These are phyloP conservation scores for Lacanobia wlatinum DNA, from an alignment of 2,888 invertebrate genomes.

Conservation along the genomic window DNA sequence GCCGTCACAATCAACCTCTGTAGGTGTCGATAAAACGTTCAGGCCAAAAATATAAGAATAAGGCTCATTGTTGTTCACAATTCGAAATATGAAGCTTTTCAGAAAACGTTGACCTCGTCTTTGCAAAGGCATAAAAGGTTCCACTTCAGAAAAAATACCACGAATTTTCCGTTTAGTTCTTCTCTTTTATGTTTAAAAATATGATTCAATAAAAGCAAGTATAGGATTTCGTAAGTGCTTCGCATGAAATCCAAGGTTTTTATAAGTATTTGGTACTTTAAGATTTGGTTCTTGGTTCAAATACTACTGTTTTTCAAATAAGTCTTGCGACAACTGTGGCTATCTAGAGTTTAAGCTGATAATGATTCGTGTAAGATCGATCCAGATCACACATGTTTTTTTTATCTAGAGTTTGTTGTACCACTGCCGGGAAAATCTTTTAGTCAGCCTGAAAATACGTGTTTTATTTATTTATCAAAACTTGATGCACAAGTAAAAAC, in stretches of 20 bases:
- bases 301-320: neutral
- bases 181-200: conserved; percentile 42
- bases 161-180: conserved; percentile 28
- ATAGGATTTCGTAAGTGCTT: conserved; percentile 19
- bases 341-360: too few relatives aligned
- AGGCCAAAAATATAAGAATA: conserved; percentile 34
- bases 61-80: conserved; percentile 27
- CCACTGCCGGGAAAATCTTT: too few relatives aligned
- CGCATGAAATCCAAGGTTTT: conserved; percentile 4
- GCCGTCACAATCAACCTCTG: conserved; percentile 23
- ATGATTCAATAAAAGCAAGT: conserved; percentile 37
- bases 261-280: conserved; percentile 7
- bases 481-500: too few relatives aligned
- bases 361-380: too few relatives aligned
- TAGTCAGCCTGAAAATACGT: too few relatives aligned
- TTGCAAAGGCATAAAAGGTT: conserved; percentile 47
- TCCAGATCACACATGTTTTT: too few relatives aligned
- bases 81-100: conserved; percentile 41
- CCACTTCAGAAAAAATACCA: conserved; percentile 44
- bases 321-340: too few relatives aligned
- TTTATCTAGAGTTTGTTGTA: too few relatives aligned
- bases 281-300: neutral
- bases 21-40: conserved; percentile 24
- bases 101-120: conserved; percentile 50
- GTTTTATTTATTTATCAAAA: too few relatives aligned